Percentiles rank a stretch among this genome's conserved stretches.
These are phyloP conservation scores for Eulacestoma nigropectus DNA, from an alignment of 2,113 vertebrate species.

Conservation along the genomic window DNA sequence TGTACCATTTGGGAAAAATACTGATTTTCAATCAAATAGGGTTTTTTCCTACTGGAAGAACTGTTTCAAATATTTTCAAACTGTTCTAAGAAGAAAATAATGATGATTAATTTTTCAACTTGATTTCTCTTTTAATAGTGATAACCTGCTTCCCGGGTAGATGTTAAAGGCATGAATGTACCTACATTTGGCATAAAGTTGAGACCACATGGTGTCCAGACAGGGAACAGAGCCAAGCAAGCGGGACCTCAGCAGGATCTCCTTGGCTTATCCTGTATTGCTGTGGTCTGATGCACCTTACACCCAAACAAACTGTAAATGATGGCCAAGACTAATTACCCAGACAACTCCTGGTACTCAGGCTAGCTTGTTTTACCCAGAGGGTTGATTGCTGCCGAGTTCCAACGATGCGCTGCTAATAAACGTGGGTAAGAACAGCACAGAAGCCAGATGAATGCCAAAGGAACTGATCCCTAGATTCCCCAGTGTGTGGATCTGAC, in stretches of 20 bases:
- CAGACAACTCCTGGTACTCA: background rate
- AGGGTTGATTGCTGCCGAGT: background rate
- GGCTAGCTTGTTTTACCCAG: background rate
- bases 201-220: background rate
- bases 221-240: background rate
- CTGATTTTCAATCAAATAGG: background rate
- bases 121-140: background rate
- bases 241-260: background rate
- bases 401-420: conserved; percentile 36
- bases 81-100: background rate
- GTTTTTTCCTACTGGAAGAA: background rate
- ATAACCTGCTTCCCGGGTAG: background rate
- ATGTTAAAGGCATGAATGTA: background rate
- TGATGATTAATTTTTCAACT: background rate
- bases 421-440: conserved; percentile 21
- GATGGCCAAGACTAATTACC: background rate
- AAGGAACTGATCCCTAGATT: conserved; percentile 28
- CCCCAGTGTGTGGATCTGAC: conserved; percentile 24
- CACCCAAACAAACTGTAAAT: background rate
- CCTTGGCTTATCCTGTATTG: background rate
- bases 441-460: background rate
- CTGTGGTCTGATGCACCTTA: background rate
- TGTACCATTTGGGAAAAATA: background rate
- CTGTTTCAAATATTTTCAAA: background rate
- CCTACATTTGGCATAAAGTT: background rate